These are phyloP conservation scores for Halcyon leucocephala DNA, from an alignment of 2,797 vertebrate species.

Conservation along the genomic window DNA sequence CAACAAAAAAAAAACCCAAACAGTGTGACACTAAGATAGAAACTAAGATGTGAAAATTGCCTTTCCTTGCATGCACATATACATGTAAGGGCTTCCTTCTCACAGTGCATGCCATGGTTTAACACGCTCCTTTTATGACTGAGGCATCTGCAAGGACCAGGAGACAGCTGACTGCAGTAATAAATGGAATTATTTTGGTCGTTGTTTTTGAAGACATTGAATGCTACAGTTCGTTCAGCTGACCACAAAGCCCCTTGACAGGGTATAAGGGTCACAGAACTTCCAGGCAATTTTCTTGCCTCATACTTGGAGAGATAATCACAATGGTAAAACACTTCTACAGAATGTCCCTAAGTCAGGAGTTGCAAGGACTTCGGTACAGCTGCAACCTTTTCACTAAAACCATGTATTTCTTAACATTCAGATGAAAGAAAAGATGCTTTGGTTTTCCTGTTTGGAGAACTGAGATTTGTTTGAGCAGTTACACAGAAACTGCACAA, in stretches of 20 bases:
- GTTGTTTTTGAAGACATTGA: background rate
- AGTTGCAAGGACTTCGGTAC: background rate
- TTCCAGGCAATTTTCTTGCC: background rate
- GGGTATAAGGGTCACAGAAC: rapidly evolving
- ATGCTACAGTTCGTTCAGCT: background rate
- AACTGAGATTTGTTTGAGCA: background rate
- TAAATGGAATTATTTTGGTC: background rate
- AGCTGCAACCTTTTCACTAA: background rate
- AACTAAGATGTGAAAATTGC: background rate
- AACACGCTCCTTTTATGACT: background rate
- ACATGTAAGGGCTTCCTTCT: background rate
- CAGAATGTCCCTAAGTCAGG: background rate
- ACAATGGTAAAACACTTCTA: background rate
- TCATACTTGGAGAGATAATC: background rate
- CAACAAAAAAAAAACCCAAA: background rate
- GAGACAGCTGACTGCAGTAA: background rate
- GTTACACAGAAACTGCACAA: background rate
- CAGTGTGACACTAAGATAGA: background rate
- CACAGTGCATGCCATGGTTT: background rate
- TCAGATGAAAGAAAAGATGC: background rate
- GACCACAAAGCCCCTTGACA: background rate
- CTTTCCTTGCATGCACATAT: background rate
- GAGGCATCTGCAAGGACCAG: background rate
- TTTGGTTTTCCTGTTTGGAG: background rate
- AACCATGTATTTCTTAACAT: background rate